phyloP scores from a whole-genome alignment of 1,140 invertebrate genomes.

The Caerostris extrusa region DNA sequence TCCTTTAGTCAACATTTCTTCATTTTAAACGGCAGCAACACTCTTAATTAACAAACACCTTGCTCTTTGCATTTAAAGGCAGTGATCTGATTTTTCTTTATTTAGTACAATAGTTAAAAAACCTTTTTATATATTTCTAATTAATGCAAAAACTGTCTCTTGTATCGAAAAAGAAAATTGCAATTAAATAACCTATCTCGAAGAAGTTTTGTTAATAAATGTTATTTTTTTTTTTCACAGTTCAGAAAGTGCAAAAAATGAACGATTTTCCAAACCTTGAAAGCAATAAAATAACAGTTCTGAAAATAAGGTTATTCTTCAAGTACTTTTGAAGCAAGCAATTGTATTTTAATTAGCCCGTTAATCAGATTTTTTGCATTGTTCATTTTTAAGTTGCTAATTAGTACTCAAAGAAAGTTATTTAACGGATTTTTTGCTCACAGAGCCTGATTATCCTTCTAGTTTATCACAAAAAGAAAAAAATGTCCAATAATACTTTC shows the following conservation, averaged over 20 bases:
- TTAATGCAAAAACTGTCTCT: background rate
- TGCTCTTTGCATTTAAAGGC: too few relatives aligned
- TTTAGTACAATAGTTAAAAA: too few relatives aligned
- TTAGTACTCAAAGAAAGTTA: slow-evolving; percentile 31
- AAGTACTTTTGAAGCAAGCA: slow-evolving; percentile 32
- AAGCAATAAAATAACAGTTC: slow-evolving; percentile 13
- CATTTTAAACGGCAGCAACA: too few relatives aligned
- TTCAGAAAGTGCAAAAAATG: background rate
- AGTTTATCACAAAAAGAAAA: background rate
- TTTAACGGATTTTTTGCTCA: background rate
- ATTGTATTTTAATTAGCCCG: slow-evolving; percentile 54
- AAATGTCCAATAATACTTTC: background rate
- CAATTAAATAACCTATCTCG: background rate
- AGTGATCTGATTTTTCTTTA: too few relatives aligned
- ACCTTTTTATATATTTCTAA: background rate
- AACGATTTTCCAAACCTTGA: background rate
- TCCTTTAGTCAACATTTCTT: too few relatives aligned
- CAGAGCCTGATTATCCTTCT: background rate
- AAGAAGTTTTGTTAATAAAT: background rate
- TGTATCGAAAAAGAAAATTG: background rate
- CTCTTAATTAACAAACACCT: too few relatives aligned
- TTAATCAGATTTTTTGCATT: slow-evolving; percentile 44
- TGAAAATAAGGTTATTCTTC: background rate
- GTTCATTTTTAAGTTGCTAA: slow-evolving; percentile 27
- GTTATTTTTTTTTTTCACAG: background rate